A percentile compares a stretch with the other conserved stretches of the same genome.
phyloP scores from a whole-genome alignment of 2,113 vertebrate species.

The Clinocottus analis region DNA sequence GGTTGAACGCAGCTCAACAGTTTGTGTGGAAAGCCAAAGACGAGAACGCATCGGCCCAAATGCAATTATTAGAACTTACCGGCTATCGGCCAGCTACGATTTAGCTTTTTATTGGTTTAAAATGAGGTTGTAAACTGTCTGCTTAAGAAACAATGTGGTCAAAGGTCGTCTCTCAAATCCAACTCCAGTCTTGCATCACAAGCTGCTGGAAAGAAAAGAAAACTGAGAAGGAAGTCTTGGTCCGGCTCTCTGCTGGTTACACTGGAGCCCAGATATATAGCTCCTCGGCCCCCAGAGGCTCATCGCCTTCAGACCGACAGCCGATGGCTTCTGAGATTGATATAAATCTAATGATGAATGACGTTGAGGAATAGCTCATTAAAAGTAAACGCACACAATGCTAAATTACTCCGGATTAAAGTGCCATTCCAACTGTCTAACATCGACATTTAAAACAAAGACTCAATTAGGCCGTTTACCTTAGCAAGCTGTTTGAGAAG shows the following conservation, averaged over 20 bases:
- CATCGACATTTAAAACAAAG: slow-evolving; percentile 16
- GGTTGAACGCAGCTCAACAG: background rate
- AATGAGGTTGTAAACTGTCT: background rate
- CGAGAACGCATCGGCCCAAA: too few relatives aligned
- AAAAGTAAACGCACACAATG: slow-evolving; percentile 9
- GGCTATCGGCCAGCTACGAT: too few relatives aligned
- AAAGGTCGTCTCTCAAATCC: background rate
- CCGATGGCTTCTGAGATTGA: too few relatives aligned
- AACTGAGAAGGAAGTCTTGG: background rate
- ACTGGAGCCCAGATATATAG: background rate
- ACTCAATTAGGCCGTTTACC: slow-evolving; percentile 17
- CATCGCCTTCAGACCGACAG: too few relatives aligned
- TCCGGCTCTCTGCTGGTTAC: background rate
- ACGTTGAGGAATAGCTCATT: background rate
- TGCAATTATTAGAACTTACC: too few relatives aligned
- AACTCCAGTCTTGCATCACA: background rate
- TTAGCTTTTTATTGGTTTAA: background rate
- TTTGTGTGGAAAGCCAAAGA: background rate
- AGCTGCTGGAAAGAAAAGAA: background rate
- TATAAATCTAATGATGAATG: background rate
- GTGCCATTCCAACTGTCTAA: background rate
- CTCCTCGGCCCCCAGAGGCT: too few relatives aligned
- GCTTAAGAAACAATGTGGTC: background rate
- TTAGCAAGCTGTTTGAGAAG: slow-evolving; percentile 18
- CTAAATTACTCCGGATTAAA: slow-evolving; percentile 27